These are phyloP conservation scores for Nomia melanderi DNA, from an alignment of 1,140 invertebrate species.

Conservation along the genomic window DNA sequence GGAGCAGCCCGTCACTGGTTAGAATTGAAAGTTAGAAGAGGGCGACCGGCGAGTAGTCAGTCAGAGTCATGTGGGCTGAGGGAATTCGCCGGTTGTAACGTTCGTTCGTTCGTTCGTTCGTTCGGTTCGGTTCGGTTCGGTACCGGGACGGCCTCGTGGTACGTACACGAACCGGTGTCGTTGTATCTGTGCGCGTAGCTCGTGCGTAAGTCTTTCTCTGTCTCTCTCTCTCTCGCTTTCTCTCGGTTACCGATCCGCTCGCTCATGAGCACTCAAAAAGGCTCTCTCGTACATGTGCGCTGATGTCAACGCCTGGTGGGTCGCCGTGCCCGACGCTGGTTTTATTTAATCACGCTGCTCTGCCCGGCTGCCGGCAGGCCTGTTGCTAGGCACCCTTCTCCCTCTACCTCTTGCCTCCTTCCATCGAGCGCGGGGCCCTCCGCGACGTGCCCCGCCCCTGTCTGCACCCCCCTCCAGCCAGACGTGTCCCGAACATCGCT, in stretches of 20 bases:
- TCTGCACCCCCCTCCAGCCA: slow-evolving; percentile 61
- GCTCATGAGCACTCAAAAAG: slow-evolving; percentile 3
- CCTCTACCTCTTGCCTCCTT: slow-evolving; percentile 37
- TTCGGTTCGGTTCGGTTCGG: slow-evolving; percentile 45
- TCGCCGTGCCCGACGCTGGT: slow-evolving; percentile 74
- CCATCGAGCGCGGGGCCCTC: slow-evolving; percentile 64
- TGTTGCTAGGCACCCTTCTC: slow-evolving; percentile 79
- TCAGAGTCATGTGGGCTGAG: slow-evolving; percentile 67
- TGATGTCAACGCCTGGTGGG: slow-evolving; percentile 75
- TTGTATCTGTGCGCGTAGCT: slow-evolving; percentile 22
- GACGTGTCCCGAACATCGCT: slow-evolving; percentile 46
- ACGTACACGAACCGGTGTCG: not conserved
- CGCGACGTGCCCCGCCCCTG: slow-evolving; percentile 72
- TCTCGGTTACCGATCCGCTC: no score
- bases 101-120: slow-evolving; percentile 18
- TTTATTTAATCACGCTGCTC: slow-evolving; percentile 79
- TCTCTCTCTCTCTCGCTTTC: no score
- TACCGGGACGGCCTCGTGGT: slow-evolving; percentile 48
- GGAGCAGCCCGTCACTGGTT: not conserved
- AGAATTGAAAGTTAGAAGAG: slow-evolving; percentile 20
- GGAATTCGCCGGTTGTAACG: slow-evolving; percentile 63
- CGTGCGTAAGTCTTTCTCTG: not conserved
- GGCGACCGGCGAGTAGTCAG: slow-evolving; percentile 51
- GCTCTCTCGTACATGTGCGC: slow-evolving; percentile 48
- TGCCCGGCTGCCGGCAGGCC: slow-evolving; percentile 75